Evolutionary conservation across 2,797 vertebrate genomes (phyloP), one percentile per base, ranked within the genome.

Genomic region (Sebastes umbrosus): DNA sequence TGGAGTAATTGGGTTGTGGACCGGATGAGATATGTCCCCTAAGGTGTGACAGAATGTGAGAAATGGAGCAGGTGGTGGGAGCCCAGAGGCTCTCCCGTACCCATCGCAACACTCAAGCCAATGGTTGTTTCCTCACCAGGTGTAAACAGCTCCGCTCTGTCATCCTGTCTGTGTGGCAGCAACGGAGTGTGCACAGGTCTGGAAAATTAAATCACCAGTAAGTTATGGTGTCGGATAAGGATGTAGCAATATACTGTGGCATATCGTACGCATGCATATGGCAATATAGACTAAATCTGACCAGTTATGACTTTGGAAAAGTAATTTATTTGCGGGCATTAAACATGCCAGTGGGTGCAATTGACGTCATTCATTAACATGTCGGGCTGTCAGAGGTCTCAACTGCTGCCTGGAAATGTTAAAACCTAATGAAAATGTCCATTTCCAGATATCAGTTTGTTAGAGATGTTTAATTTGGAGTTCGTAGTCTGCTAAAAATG

Each of bases 41-140:
- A 86, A 93, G 90, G 92, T 94, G 93, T 92, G 91, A 91, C 93
- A 94, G 89, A 93, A 93, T 93, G 93, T 93, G 94, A 90, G 92
- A 94, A 94, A 83, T 71, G 79, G 90, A 95, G 91, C 93, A 93
- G 93, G 92, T 93, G 94, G 92, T 88, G 80, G 90, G 71, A 79
- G 84, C 88, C 93, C 92, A 86, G 89, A 90, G 91, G 91, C 90
- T 89, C 86, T 80, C 86, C 88, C 83, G 68, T 71, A 80, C 73
- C 66, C 83, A 72, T 34, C 20, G 9, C 83, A 66, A 25, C 69
- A 54, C 77, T 84, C 66, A 81, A 46, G 74, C 84, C 90, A 71
- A 82, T 72, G 77, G 77, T 83, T 88, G 80, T 72, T 82, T 85
- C 60, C 77, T 77, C 54, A 81, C 83, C 85, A 89, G 88, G 88